Evolutionary conservation across 2,888 invertebrate species (phyloP).

Genomic region (Neria commutata): DNA sequence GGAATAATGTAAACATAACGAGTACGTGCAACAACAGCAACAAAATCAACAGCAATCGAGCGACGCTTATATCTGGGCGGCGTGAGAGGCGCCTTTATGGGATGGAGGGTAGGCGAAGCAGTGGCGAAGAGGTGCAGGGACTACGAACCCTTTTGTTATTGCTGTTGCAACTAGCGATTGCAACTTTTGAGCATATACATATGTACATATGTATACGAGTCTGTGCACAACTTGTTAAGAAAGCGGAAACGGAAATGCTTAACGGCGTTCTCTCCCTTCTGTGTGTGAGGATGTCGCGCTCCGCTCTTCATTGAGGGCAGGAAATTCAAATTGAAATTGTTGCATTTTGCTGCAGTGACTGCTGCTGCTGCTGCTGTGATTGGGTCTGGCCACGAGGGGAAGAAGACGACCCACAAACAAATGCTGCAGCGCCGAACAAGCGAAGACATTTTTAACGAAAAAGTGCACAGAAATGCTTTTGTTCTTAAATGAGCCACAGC

Average conservation of each 20-base stretch:
- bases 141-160: too few species aligned
- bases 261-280: slow-evolving; percentile 39
- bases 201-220: neutral
- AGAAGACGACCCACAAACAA: too few species aligned
- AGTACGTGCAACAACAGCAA: too few species aligned
- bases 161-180: too few species aligned
- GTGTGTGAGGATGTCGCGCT: too few species aligned
- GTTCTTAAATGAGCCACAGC: too few species aligned
- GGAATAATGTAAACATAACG: neutral
- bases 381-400: too few species aligned
- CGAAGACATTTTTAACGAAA: too few species aligned
- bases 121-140: neutral
- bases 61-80: neutral
- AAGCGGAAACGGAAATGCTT: slow-evolving; percentile 49
- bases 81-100: neutral
- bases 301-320: neutral
- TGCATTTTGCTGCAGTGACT: neutral
- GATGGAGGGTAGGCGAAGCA: neutral
- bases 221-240: slow-evolving; percentile 42
- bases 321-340: slow-evolving; percentile 4
- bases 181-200: neutral
- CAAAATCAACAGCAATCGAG: neutral
- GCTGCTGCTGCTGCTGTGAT: too few species aligned
- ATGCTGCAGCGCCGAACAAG: too few species aligned
- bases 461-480: too few species aligned